Conservation (phyloP, 2,888 invertebrate species). For the Urechis unicinctus region DNA sequence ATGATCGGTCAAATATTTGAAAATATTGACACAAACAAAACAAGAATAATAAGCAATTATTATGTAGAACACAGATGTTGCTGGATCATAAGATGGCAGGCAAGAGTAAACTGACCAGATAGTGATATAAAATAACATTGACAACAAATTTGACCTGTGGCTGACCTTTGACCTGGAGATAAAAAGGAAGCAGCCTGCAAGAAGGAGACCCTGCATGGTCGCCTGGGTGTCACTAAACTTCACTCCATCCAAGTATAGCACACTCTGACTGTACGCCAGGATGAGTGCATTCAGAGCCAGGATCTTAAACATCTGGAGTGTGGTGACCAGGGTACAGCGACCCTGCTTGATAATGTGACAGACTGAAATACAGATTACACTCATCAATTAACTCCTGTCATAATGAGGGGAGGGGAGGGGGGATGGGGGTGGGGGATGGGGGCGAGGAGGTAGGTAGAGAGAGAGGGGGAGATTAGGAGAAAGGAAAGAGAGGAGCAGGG, state of each 20-base stretch:
- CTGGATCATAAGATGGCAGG: too few relatives aligned
- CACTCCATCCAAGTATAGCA: constrained; percentile 93
- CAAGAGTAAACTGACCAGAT: too few relatives aligned
- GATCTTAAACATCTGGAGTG: constrained; percentile 99
- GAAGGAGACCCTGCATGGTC: constrained; percentile 87
- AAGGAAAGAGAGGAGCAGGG: too few relatives aligned
- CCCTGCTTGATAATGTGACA: constrained; percentile 99
- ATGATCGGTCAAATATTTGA: neutral
- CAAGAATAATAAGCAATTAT: too few relatives aligned
- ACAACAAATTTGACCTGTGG: neutral
- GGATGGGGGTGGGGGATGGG: neutral
- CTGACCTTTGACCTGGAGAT: constrained; percentile 92
- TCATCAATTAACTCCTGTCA: too few relatives aligned
- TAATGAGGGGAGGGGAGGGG: too few relatives aligned
- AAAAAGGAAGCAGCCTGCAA: constrained; percentile 96
- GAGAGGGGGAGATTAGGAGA: neutral
- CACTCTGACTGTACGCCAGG: constrained; percentile 96
- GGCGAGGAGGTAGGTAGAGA: neutral
- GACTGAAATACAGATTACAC: constrained; percentile 8
- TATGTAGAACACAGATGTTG: too few relatives aligned
- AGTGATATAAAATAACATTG: too few relatives aligned
- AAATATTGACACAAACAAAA: neutral
- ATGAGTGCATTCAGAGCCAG: constrained; percentile 95
- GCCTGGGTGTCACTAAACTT: constrained; percentile 97
- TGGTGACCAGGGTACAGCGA: constrained; percentile 96